phyloP scores from a whole-genome alignment of 2,797 vertebrate genomes.

The Cichlasoma orientale region DNA sequence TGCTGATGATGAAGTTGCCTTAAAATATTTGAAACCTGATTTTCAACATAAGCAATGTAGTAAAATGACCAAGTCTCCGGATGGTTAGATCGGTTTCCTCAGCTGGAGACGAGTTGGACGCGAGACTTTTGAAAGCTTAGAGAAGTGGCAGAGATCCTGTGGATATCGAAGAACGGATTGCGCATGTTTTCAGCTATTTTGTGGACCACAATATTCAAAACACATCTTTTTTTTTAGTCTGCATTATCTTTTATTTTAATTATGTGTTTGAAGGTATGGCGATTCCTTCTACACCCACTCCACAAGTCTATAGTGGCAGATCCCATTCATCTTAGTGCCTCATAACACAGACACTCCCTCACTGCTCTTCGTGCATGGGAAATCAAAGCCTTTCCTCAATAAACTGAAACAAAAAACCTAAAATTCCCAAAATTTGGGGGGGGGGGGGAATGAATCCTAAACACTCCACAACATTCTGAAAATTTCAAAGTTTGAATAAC shows the following conservation, averaged over 20 bases:
- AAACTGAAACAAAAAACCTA: neutral
- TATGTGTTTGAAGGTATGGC: slow-evolving; percentile 17
- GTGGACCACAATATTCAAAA: slow-evolving; percentile 33
- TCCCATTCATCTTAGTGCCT: slow-evolving; percentile 47
- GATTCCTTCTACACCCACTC: neutral
- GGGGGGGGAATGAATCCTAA: slow-evolving; percentile 41
- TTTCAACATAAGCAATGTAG: slow-evolving; percentile 54
- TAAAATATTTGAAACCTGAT: slow-evolving; percentile 64
- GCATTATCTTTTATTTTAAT: slow-evolving; percentile 37
- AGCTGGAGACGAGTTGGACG: slow-evolving; percentile 9
- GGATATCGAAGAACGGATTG: neutral
- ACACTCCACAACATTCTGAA: neutral
- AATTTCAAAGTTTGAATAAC: neutral
- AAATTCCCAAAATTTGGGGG: neutral
- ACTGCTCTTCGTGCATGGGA: neutral
- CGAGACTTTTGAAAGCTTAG: slow-evolving; percentile 16
- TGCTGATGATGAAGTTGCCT: slow-evolving; percentile 69
- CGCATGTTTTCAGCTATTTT: slow-evolving; percentile 37
- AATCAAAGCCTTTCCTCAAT: neutral
- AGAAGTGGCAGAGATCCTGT: slow-evolving; percentile 17
- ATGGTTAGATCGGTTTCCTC: slow-evolving; percentile 18
- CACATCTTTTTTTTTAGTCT: neutral
- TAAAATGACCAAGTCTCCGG: slow-evolving; percentile 4
- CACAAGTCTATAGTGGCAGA: neutral
- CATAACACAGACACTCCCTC: slow-evolving; percentile 19